Conservation (phyloP, 2,113 vertebrate species). For the Heptranchias perlo region DNA sequence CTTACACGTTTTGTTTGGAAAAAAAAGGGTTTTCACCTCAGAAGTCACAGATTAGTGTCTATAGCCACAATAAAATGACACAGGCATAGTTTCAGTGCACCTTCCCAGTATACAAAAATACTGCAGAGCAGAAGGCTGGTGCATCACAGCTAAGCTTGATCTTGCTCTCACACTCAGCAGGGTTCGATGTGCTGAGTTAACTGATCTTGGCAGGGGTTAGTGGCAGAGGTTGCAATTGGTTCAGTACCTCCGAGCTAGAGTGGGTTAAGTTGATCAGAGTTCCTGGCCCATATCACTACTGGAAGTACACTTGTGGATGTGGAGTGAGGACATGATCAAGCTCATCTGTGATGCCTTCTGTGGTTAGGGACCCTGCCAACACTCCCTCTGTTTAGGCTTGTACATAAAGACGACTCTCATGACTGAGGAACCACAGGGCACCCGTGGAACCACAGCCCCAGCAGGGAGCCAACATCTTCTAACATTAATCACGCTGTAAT, state of each 20-base stretch:
- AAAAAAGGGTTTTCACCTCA: too few relatives aligned
- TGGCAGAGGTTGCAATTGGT: too few relatives aligned
- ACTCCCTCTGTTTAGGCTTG: too few relatives aligned
- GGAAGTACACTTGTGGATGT: background rate
- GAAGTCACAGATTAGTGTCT: too few relatives aligned
- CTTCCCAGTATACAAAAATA: too few relatives aligned
- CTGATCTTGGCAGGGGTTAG: background rate
- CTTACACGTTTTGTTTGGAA: too few relatives aligned
- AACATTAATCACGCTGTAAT: background rate
- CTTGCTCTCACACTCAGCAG: background rate
- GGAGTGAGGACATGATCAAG: background rate
- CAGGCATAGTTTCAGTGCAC: too few relatives aligned
- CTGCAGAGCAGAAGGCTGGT: too few relatives aligned
- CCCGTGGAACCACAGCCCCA: background rate
- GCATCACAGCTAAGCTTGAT: too few relatives aligned
- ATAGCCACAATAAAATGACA: too few relatives aligned
- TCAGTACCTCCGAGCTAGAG: background rate
- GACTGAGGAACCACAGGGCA: background rate
- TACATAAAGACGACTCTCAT: too few relatives aligned
- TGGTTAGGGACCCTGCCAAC: background rate
- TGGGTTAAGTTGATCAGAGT: background rate
- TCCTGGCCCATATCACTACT: background rate
- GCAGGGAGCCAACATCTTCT: background rate
- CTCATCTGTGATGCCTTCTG: background rate
- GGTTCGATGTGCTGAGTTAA: background rate